Base-by-base conservation (phyloP, 1,140 invertebrate species). In the Phymastichus coffea region DNA sequence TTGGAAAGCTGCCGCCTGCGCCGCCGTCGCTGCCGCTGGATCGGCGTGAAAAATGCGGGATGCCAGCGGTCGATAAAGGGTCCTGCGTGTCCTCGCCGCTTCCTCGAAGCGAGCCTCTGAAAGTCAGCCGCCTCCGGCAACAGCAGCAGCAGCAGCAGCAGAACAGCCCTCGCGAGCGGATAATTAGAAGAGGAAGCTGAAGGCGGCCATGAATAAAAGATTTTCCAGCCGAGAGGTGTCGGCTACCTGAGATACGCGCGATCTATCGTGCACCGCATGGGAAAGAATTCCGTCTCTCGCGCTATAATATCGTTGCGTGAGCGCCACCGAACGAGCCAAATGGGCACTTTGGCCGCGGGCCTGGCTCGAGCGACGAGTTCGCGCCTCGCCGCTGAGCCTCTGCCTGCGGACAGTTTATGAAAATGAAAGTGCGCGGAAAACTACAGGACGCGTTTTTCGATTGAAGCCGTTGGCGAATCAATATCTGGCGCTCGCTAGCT, bases 161-260 rank as follows among this genome's bases (percentile, higher is more conserved):
- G n/a, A n/a, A n/a, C n/a, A n/a, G n/a, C 53, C 52, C 43, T 37
- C 47, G 59, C 48, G 9, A 61, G 22, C 49, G 61, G 37, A 60
- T 68, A 69, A 69, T 68, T 68, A 66, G 61, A 68, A 69, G 61
- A 68, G 61, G 57, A 47, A 66, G 56, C 56, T 47, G 56, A 41
- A 26, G 43, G 48, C 15, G 12, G 49, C n/a, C 41, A 68, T 68
- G 67, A 69, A 70, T 70, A 70, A 70, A 65, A 69, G 49, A 70
- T 70, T 14, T 56, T 44, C 23, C 37, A 61, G 44, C 38, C n/a
- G n/a, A n/a, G n/a, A n/a, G n/a, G n/a, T n/a, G n/a, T n/a, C n/a
- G n/a, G n/a, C n/a, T n/a, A n/a, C n/a, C n/a, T n/a, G n/a, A n/a
- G n/a, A n/a, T n/a, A n/a, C n/a, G n/a, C n/a, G n/a, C n/a, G n/a